Conservation (phyloP, 35 echinoderm and acorn worm species). For the Antedon bifida region DNA sequence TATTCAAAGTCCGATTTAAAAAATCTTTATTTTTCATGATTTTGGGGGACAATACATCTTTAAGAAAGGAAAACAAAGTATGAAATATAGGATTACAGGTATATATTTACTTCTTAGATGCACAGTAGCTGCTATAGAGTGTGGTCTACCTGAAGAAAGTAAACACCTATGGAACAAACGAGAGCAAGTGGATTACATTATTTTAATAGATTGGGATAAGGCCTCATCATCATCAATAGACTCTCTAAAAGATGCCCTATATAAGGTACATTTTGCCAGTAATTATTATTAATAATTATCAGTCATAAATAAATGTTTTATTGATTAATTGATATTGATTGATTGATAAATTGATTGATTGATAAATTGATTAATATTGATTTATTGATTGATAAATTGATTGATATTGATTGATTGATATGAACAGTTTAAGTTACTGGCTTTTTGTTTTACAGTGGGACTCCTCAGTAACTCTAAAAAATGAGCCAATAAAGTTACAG, state of each 20-base stretch:
- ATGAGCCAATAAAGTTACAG: constrained; percentile 49
- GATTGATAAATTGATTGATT: too few species aligned
- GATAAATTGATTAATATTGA: too few species aligned
- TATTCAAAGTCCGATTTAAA: too few species aligned
- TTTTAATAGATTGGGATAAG: constrained; percentile 32
- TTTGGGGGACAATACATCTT: too few species aligned
- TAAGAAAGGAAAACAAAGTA: too few species aligned
- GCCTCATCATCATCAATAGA: constrained; percentile 3
- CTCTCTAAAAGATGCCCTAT: constrained; percentile 37
- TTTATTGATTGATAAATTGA: too few species aligned
- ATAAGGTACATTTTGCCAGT: constrained; percentile 40
- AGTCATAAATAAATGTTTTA: too few species aligned
- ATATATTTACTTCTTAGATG: constrained; percentile 2
- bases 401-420: too few species aligned
- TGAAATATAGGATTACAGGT: too few species aligned
- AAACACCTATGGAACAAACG: constrained; percentile 10
- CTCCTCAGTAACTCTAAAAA: constrained; percentile 21
- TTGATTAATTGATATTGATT: too few species aligned
- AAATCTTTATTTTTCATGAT: too few species aligned
- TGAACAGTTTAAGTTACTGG: too few species aligned
- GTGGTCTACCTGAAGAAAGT: not conserved
- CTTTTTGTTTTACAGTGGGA: constrained; percentile 43
- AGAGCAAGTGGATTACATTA: constrained; percentile 23
- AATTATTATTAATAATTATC: constrained; percentile 21
- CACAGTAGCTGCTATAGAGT: constrained; percentile 18